These are phyloP conservation scores for Mycalesis mineus DNA, from an alignment of 2,888 invertebrate genomes.

Conservation along the genomic window DNA sequence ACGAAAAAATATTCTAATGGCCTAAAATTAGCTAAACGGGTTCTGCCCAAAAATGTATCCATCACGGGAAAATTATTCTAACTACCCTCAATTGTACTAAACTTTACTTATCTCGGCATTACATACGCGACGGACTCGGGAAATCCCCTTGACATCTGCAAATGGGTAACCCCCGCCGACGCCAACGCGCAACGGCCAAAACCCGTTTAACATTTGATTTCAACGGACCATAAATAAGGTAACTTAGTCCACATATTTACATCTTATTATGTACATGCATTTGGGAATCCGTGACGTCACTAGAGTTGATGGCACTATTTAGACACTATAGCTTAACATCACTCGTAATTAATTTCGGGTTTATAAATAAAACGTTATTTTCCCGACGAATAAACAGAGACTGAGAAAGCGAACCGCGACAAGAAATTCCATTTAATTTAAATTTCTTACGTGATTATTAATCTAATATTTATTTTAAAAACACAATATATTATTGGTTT, in stretches of 20 bases:
- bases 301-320: neutral
- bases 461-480: no score
- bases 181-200: neutral
- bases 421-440: neutral
- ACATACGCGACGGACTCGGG: neutral
- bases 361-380: neutral
- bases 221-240: conserved; percentile 51
- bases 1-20: conserved; percentile 20
- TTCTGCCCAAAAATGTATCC: neutral
- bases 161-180: neutral
- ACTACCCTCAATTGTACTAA: no score
- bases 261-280: conserved; percentile 65
- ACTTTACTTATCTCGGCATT: no score
- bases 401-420: neutral
- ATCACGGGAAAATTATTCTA: neutral
- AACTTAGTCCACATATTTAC: conserved; percentile 71
- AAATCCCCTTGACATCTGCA: neutral
- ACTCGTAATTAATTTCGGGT: neutral
- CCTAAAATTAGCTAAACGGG: neutral
- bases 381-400: neutral
- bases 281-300: conserved; percentile 13
- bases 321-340: neutral
- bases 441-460: no score
- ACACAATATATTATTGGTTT: no score
- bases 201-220: conserved; percentile 10